Base-by-base conservation (phyloP, 2,888 invertebrate species). In the Lepidonotus clava region DNA sequence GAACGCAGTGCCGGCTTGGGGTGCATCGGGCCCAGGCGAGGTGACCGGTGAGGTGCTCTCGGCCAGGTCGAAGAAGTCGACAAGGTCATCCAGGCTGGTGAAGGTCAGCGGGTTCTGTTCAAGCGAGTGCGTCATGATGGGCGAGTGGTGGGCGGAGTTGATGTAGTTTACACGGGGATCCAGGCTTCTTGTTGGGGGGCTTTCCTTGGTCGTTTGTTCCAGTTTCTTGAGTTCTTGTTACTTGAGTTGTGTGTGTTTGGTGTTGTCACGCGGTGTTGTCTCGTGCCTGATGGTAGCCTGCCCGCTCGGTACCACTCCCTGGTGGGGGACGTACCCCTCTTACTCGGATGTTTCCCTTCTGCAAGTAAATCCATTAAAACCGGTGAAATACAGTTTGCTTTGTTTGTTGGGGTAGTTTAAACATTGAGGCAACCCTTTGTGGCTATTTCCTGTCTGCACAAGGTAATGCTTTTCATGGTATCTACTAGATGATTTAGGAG, bases 51-150 rank as follows among this genome's bases (percentile, higher is more conserved):
- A 56, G 53, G 83, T 18, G 8, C 34, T 5, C 5, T 36, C 38
- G 14, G 66, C 61, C 61, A 84, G 40, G 84, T 84, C 84, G 18
- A 84, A 40, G 61, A 66, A 66, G 84, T 66, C 41, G 32, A 84
- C 84, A 18, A 84, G 84, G 28, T 84, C 84, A 34, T 84, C 84
- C 61, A 84, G 71, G 71, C 24, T 71, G n/a, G 34, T 1, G 38
- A 71, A 71, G 66, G n/a, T 71, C 1, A 34, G 38, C n/a, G 14
- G 36, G 38, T 1, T 14, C 61, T 28, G 21, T 4, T 61, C 38
- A n/a, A n/a, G 34, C 21, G 11, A 18, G 11, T 1, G 34, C 71
- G 34, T 71, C n/a, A 18, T 2, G 11, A 24, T 24, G 24, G 71
- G 28, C 61, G 28, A 28, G 28, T 24, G 61, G 46, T 46, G 18